Evolutionary conservation across 2,888 invertebrate species (phyloP).

Genomic region (Hemicrepidius hirtus): DNA sequence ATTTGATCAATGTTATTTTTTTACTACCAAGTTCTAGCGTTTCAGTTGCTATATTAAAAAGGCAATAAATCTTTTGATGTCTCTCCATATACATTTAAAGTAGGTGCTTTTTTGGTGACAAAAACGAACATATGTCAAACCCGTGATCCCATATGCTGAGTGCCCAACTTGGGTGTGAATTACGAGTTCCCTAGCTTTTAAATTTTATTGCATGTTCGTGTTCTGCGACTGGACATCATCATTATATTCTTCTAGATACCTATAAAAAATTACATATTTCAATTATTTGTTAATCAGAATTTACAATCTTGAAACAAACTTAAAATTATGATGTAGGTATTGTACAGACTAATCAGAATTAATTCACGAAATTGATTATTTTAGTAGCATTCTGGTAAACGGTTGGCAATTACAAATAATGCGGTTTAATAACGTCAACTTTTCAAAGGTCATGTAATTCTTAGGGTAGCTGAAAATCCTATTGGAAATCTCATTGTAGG

Average conservation of each 20-base stretch:
- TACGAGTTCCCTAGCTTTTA: slow-evolving; percentile 14
- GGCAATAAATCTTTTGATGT: slow-evolving; percentile 40
- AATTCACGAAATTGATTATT: neutral
- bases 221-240: slow-evolving; percentile 12
- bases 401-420: slow-evolving; percentile 19
- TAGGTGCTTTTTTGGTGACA: slow-evolving; percentile 27
- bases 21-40: slow-evolving; percentile 31
- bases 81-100: slow-evolving; percentile 32
- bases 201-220: slow-evolving; percentile 17
- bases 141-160: slow-evolving; percentile 20
- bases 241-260: neutral
- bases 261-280: neutral
- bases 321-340: too few species aligned
- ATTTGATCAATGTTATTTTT: slow-evolving; percentile 47
- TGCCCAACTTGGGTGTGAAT: slow-evolving; percentile 6
- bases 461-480: slow-evolving; percentile 40
- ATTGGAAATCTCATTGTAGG: slow-evolving; percentile 45
- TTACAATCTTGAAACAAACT: too few species aligned
- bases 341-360: too few species aligned
- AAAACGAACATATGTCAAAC: slow-evolving; percentile 33
- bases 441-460: slow-evolving; percentile 27
- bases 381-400: neutral
- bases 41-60: slow-evolving; percentile 42
- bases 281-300: too few species aligned
- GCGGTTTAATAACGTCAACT: slow-evolving; percentile 22